Evolutionary conservation across 1,140 invertebrate species (phyloP), one percentile per base, ranked within the genome.

Genomic region (Globodera rostochiensis): DNA sequence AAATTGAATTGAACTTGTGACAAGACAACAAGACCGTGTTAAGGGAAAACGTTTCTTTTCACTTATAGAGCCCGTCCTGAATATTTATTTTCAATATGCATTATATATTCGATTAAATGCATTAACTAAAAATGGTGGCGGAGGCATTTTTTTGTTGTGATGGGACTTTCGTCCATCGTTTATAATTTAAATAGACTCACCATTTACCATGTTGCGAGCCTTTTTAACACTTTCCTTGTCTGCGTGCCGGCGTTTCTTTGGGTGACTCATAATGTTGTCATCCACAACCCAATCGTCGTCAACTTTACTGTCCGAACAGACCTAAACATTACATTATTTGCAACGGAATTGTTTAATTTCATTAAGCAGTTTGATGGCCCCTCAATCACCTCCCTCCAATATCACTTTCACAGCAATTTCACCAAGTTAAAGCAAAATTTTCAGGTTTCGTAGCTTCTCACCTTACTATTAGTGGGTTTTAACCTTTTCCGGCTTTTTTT

Each of bases 251-350:
- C 93, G 92, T 85, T 92, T 93, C 71, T 91, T 91, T 49, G 93
- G 91, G 81, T 93, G 93, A 87, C 93, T 93, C 46, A 94, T 92
- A 88, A 97, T 96, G 84, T 95, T 93, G 88, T 97, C 80, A n/a
- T 96, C 95, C 77, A 96, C 91, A 89, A 95, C 94, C 88, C 91
- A 91, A 57, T 93, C 92, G 92, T 94, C 92, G 92, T 94, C 88
- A n/a, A 70, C 36, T 13, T 81, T 80, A 53, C 88, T 87, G 9
- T 70, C 73, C 15, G 80, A 66, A 21, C 60, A 70, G 46, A 84
- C 81, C 83, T 84, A 64, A 1, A 83, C 8, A 45, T 13, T n/a
- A n/a, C n/a, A n/a, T n/a, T n/a, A n/a, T n/a, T n/a, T n/a, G n/a
- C n/a, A n/a, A n/a, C n/a, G n/a, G n/a, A n/a, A n/a, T n/a, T n/a